Evolutionary conservation across 1,140 invertebrate species (phyloP).

Genomic region (Amphibalanus amphitrite): DNA sequence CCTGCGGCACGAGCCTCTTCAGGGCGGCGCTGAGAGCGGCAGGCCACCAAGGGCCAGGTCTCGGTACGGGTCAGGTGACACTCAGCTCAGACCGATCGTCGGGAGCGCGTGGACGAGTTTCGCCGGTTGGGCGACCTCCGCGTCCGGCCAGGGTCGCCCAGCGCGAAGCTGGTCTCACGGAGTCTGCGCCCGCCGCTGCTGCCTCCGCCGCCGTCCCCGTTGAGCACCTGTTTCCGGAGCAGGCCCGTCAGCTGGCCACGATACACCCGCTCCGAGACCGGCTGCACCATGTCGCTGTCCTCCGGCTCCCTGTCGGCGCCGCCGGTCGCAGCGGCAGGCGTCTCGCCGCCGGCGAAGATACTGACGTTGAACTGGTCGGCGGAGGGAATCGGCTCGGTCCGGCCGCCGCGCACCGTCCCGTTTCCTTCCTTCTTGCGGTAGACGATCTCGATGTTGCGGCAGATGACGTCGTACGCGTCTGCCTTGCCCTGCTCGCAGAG

Average conservation of each 20-base stretch:
- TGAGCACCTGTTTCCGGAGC: not conserved
- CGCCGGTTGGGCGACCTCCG: not conserved
- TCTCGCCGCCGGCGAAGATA: not conserved
- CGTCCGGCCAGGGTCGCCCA: not conserved
- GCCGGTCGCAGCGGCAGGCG: no score
- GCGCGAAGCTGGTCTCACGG: not conserved
- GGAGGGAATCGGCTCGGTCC: not conserved
- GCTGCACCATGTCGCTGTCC: no score
- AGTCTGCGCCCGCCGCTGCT: not conserved
- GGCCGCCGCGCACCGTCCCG: no score
- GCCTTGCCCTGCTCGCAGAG: slow-evolving; percentile 1
- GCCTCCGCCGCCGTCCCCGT: no score
- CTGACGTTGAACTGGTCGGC: not conserved
- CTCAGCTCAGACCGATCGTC: not conserved
- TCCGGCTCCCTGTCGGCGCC: not conserved
- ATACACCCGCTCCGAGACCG: not conserved
- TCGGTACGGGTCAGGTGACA: not conserved
- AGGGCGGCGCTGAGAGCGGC: no score
- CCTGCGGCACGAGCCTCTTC: no score
- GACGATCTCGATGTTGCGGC: not conserved
- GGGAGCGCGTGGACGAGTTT: not conserved
- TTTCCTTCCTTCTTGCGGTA: not conserved
- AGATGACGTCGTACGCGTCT: not conserved
- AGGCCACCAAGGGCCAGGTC: no score
- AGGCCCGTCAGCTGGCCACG: not conserved